A percentile compares a stretch with the other conserved stretches of the same genome.
Conservation (phyloP, 2,888 invertebrate species). For the Euzophera pinguis region DNA sequence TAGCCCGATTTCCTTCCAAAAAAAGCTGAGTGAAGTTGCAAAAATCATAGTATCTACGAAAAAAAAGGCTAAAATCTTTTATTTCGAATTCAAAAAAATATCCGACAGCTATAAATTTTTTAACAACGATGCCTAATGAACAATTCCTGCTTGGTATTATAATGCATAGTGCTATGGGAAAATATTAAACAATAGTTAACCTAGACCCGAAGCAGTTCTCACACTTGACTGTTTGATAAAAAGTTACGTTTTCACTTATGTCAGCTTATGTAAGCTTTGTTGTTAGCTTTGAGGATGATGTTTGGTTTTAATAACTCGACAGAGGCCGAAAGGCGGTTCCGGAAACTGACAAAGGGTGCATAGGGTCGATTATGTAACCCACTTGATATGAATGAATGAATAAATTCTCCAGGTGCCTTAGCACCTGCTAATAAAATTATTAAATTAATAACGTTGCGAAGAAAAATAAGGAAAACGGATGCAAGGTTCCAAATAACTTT, state of each 20-base stretch:
- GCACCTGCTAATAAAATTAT: no score
- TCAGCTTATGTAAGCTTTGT: constrained; percentile 11
- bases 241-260: constrained; percentile 22
- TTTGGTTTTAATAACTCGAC: neutral
- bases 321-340: no score
- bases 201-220: constrained; percentile 64
- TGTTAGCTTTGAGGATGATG: constrained; percentile 3
- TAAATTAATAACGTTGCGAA: no score
- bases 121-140: constrained; percentile 10
- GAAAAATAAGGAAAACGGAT: no score
- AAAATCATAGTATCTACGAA: no score
- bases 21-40: no score
- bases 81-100: neutral
- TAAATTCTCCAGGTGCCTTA: no score
- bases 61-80: neutral
- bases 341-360: no score
- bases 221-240: constrained; percentile 63
- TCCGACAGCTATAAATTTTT: neutral
- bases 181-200: constrained; percentile 53
- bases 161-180: constrained; percentile 42
- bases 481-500: no score
- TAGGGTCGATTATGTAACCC: no score
- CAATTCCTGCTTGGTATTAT: constrained; percentile 4
- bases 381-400: no score
- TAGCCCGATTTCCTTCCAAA: no score